Evolutionary conservation across 2,888 invertebrate species (phyloP), one percentile per base, ranked within the genome.

Genomic region (Actias luna): DNA sequence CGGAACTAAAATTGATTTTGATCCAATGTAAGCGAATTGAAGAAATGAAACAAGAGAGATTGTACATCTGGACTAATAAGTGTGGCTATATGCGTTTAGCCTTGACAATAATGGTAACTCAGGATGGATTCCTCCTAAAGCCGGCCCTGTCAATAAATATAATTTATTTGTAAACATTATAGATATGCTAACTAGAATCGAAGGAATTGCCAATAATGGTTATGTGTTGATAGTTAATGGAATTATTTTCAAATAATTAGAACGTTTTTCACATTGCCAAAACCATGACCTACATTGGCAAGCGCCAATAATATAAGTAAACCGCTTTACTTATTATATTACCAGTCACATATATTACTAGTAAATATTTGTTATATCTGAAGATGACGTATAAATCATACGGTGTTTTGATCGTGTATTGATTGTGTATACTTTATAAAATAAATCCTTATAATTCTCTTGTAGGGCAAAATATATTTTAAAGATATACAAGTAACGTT

Each of bases 281-380:
- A 29, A 55, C 55, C 61, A 55, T 61, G 61, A 61, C 61, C 61
- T 16, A 61, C 55, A 55, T 61, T 55, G 61, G 55, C 55, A 55
- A 55, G 12, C 58, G 27, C 18, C 25, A 33, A 52, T 55, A 61
- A 25, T 27, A n/a, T n/a, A 52, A 10, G 12, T n/a, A 52, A 58
- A 35, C 33, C 27, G 50, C 22, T 46, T 46, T 35, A 27, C 7
- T 55, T 36, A 29, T 61, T 39, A 18, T 27, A n/a, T 61, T 27
- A 61, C 36, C 55, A 55, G 18, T 33, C 5, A 33, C 8, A 22
- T 12, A 22, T 22, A 22, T 16, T 61, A 61, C 18, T 55, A 55
- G 61, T 29, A 36, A 61, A 61, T 52, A 61, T 55, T 60, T 25
- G n/a, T n/a, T 22, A 36, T 18, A 46, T 46, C 10, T 22, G 22